Conservation (phyloP, 2,797 vertebrate species). For the Odontamblyopus lacepedii region DNA sequence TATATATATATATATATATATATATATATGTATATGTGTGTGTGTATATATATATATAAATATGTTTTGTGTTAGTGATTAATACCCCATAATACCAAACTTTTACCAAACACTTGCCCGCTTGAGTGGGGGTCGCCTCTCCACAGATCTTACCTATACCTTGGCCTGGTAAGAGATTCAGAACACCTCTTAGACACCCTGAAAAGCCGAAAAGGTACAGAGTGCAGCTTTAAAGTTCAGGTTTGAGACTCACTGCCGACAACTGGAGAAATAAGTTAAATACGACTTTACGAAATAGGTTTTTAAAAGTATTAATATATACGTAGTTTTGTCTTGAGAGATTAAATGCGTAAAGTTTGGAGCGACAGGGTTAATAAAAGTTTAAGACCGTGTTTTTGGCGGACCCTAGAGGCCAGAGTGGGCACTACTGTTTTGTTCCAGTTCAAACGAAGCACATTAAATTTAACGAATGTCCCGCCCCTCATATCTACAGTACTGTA, state of each 20-base stretch:
- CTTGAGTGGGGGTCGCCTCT: too few species aligned
- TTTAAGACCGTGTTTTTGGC: not conserved
- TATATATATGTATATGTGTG: too few species aligned
- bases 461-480: conserved; percentile 52
- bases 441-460: conserved; percentile 1
- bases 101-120: too few species aligned
- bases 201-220: too few species aligned
- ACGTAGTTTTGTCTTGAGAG: not conserved
- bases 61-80: too few species aligned
- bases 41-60: too few species aligned
- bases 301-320: not conserved
- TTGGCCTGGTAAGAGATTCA: too few species aligned
- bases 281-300: not conserved
- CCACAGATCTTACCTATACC: too few species aligned
- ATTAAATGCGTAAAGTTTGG: not conserved
- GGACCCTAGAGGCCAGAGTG: not conserved
- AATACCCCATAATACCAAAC: too few species aligned
- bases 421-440: not conserved
- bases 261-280: not conserved
- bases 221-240: not conserved
- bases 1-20: too few species aligned
- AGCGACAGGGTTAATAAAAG: not conserved
- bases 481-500: conserved; percentile 61
- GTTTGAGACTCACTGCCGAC: conserved; percentile 4
- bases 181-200: too few species aligned